Evolutionary conservation across 2,888 invertebrate genomes (phyloP).

Genomic region (Synergus umbraculus): DNA sequence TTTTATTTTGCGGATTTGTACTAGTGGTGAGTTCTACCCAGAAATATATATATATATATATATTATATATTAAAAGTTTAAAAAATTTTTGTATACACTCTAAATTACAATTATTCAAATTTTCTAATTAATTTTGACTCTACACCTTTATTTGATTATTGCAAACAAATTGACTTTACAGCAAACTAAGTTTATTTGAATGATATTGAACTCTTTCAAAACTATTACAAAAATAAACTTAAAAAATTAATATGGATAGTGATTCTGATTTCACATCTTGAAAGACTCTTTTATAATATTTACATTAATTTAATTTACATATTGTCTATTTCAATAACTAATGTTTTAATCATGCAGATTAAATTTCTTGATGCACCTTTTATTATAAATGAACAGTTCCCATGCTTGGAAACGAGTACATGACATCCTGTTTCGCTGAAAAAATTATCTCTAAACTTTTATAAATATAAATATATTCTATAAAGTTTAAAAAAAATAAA

Average conservation of each 20-base stretch:
- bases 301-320: background rate
- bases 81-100: too few relatives aligned
- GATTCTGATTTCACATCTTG: background rate
- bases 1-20: conserved; percentile 50
- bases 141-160: background rate
- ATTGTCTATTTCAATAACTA: background rate
- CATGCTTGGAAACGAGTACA: conserved; percentile 44
- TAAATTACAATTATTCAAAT: too few relatives aligned
- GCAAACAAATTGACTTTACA: background rate
- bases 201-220: background rate
- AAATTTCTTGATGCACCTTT: conserved; percentile 42
- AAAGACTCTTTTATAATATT: background rate
- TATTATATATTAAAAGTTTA: too few relatives aligned
- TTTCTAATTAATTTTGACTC: too few relatives aligned
- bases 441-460: background rate
- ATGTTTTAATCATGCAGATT: background rate
- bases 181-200: background rate
- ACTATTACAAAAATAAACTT: too few relatives aligned
- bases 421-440: conserved; percentile 38
- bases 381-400: background rate
- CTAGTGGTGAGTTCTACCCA: conserved; percentile 47
- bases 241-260: background rate
- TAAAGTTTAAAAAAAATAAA: background rate
- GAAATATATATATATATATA: background rate
- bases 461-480: background rate